Evolutionary conservation across 2,888 invertebrate species (phyloP).

Genomic region (Cryptocheilus praepositus): DNA sequence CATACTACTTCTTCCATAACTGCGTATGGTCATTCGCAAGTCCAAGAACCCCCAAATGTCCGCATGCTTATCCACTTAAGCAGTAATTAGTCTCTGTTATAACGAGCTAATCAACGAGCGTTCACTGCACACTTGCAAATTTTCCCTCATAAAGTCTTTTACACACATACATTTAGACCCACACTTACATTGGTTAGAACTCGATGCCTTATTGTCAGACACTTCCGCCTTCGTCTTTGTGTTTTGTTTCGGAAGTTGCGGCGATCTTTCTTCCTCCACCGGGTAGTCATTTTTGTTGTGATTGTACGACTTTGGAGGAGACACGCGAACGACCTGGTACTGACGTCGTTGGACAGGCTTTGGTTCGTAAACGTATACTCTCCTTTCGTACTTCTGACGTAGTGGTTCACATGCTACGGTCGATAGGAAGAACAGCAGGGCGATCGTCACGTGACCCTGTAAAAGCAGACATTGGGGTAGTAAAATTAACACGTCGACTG

Average conservation of each 20-base stretch:
- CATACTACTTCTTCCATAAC: too few relatives aligned
- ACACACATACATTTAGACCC: too few relatives aligned
- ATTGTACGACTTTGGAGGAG: background rate
- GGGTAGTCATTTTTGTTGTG: background rate
- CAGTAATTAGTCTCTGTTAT: too few relatives aligned
- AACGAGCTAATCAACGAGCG: too few relatives aligned
- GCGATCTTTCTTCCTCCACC: background rate
- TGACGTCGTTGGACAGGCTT: conserved; percentile 15
- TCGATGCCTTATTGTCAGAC: too few relatives aligned
- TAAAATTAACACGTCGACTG: too few relatives aligned
- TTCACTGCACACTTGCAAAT: too few relatives aligned
- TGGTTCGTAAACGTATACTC: conserved; percentile 16
- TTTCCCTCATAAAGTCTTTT: too few relatives aligned
- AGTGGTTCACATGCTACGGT: conserved; percentile 13
- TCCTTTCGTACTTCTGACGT: conserved; percentile 14
- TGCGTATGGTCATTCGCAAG: too few relatives aligned
- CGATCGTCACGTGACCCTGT: conserved; percentile 48
- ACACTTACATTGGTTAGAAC: too few relatives aligned
- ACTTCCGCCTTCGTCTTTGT: background rate
- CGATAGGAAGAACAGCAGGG: conserved; percentile 27
- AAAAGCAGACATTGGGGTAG: conserved; percentile 23
- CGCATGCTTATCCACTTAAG: too few relatives aligned
- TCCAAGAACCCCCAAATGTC: too few relatives aligned
- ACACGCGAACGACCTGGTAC: background rate
- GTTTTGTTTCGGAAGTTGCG: background rate